A percentile compares a stretch with the other conserved stretches of the same genome.
Conservation (phyloP, 1,140 invertebrate genomes). For the Centruroides sculpturatus region DNA sequence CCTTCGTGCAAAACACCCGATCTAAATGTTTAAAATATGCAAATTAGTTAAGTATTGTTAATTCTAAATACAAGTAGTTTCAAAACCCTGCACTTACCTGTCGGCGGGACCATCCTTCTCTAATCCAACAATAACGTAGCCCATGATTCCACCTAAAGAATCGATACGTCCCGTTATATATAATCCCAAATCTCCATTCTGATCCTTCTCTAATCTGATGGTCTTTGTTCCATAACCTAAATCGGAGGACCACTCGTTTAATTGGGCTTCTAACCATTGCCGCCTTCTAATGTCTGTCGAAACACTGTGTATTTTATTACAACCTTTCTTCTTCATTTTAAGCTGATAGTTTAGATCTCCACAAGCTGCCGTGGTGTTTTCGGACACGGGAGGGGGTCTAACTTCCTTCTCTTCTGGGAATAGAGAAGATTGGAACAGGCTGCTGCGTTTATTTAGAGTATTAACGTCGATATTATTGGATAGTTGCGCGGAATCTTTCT, state of each 20-base stretch:
- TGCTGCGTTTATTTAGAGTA: constrained; percentile 1
- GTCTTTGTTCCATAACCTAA: constrained; percentile 3
- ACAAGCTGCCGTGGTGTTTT: background rate
- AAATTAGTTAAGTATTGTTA: background rate
- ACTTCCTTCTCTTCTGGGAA: background rate
- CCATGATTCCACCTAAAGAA: constrained; percentile 47
- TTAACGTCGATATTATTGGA: constrained; percentile 2
- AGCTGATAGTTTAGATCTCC: constrained; percentile 11
- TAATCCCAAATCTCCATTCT: constrained; percentile 53
- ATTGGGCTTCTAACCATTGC: constrained; percentile 9
- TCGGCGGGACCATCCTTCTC: constrained; percentile 59
- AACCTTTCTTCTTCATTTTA: constrained; percentile 9
- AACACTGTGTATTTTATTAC: constrained; percentile 1
- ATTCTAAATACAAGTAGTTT: background rate
- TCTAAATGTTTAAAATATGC: background rate
- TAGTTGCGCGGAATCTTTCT: background rate
- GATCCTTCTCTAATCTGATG: constrained; percentile 10
- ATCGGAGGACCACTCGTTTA: constrained; percentile 4
- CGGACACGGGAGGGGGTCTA: background rate
- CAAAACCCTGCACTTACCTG: constrained; percentile 37
- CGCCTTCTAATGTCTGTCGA: constrained; percentile 4
- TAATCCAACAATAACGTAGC: constrained; percentile 68
- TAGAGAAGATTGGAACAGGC: constrained; percentile 11
- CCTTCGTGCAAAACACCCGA: constrained; percentile 53
- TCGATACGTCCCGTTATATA: constrained; percentile 62